Evolutionary conservation across 1,140 invertebrate species (phyloP), one percentile per base, ranked within the genome.

Genomic region (Delia radicum): DNA sequence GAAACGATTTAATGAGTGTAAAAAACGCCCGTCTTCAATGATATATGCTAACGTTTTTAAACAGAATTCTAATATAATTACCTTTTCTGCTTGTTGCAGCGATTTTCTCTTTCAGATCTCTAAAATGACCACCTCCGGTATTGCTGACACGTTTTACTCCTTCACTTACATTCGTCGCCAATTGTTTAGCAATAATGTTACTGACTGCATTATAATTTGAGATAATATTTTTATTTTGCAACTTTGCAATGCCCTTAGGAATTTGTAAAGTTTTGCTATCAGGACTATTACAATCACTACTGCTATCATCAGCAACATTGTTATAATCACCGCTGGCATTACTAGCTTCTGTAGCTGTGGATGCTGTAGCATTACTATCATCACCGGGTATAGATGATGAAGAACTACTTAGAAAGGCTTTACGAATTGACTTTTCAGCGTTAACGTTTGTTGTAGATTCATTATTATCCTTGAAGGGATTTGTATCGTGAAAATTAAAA

Each of bases 21-120:
- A n/a, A n/a, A n/a, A n/a, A n/a, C n/a, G n/a, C n/a, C n/a, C n/a
- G n/a, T n/a, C n/a, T n/a, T n/a, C n/a, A n/a, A n/a, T n/a, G n/a
- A n/a, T n/a, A n/a, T n/a, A n/a, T n/a, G n/a, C n/a, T n/a, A n/a
- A n/a, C n/a, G n/a, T n/a, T n/a, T n/a, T n/a, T n/a, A n/a, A n/a
- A n/a, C n/a, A n/a, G n/a, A n/a, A n/a, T n/a, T n/a, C n/a, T n/a
- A 28, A 28, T 13, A 1, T 18, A 42, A 73, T 63, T 37, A 74
- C 76, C 76, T 74, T 84, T 82, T 74, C 83, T 81, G 76, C 88
- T 88, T 21, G 81, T 83, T 0, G 86, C 82, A 2, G 85, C 82
- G 31, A 89, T 86, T 78, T 87, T 87, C 74, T 89, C 87, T 78
- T 89, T 89, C 18, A 89, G 80, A 74, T 89, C 88, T 77, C 88